A percentile compares a stretch with the other conserved stretches of the same genome.
Evolutionary conservation across 2,797 vertebrate species (phyloP).

Genomic region (Catamblyrhynchus diadema): DNA sequence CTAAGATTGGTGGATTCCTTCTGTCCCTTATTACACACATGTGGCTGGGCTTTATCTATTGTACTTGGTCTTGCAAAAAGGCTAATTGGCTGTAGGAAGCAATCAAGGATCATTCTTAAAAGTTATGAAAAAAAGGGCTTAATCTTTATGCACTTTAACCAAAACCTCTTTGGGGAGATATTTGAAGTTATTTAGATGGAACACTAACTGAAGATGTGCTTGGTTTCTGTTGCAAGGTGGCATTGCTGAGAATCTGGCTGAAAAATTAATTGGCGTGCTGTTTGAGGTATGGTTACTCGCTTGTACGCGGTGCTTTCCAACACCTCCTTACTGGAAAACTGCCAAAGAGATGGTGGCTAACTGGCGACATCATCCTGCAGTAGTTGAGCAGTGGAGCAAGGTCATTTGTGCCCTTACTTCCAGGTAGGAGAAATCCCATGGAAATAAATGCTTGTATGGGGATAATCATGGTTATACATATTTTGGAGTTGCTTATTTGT

Average conservation of each 20-base stretch:
- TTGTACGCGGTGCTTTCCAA: constrained; percentile 89
- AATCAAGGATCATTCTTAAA: background rate
- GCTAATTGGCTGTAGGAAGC: background rate
- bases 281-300: constrained; percentile 93
- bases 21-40: background rate
- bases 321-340: constrained; percentile 91
- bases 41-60: background rate
- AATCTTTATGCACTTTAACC: background rate
- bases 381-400: constrained; percentile 92
- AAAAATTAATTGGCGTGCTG: constrained; percentile 87
- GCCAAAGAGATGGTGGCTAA: constrained; percentile 92
- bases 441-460: fast-evolving
- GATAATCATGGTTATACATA: fast-evolving
- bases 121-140: background rate
- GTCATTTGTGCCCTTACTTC: constrained; percentile 89
- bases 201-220: background rate
- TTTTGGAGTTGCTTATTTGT: background rate
- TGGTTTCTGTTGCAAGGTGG: constrained; percentile 76
- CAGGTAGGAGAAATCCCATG: constrained; percentile 74
- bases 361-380: constrained; percentile 90
- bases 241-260: constrained; percentile 89
- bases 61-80: background rate
- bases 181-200: background rate
- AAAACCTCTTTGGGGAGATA: background rate
- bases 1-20: background rate